Evolutionary conservation across 2,888 invertebrate species (phyloP).

Genomic region (Siphonodentalium dalli): DNA sequence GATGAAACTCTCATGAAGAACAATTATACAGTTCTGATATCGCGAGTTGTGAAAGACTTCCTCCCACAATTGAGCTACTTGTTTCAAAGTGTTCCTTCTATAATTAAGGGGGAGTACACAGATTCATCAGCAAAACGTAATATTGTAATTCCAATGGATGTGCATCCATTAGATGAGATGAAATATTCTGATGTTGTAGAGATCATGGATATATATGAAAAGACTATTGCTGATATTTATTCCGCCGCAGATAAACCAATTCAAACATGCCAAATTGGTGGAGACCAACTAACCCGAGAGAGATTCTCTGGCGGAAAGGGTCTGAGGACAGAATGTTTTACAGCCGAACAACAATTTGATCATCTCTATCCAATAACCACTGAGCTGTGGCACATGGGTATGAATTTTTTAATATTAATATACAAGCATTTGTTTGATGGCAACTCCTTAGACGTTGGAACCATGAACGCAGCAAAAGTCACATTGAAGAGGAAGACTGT

Average conservation of each 20-base stretch:
- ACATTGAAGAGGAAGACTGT: too few species aligned
- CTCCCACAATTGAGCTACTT: neutral
- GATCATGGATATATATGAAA: conserved; percentile 6
- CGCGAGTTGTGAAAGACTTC: neutral
- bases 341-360: too few species aligned
- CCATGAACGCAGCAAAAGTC: too few species aligned
- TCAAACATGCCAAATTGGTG: neutral
- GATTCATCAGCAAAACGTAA: neutral
- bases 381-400: too few species aligned
- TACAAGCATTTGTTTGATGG: too few species aligned
- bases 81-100: neutral
- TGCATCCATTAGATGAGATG: conserved; percentile 1
- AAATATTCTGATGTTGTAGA: conserved; percentile 10
- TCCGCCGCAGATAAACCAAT: neutral
- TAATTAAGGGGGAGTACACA: neutral
- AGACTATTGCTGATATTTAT: neutral
- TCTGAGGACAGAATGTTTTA: too few species aligned
- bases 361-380: too few species aligned
- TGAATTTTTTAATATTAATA: too few species aligned
- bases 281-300: too few species aligned
- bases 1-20: neutral
- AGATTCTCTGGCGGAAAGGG: too few species aligned
- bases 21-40: neutral
- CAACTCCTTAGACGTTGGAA: too few species aligned
- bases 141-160: neutral